A percentile compares a stretch with the other conserved stretches of the same genome.
These are phyloP conservation scores for Nomia melanderi DNA, from an alignment of 1,140 invertebrate genomes.

Conservation along the genomic window DNA sequence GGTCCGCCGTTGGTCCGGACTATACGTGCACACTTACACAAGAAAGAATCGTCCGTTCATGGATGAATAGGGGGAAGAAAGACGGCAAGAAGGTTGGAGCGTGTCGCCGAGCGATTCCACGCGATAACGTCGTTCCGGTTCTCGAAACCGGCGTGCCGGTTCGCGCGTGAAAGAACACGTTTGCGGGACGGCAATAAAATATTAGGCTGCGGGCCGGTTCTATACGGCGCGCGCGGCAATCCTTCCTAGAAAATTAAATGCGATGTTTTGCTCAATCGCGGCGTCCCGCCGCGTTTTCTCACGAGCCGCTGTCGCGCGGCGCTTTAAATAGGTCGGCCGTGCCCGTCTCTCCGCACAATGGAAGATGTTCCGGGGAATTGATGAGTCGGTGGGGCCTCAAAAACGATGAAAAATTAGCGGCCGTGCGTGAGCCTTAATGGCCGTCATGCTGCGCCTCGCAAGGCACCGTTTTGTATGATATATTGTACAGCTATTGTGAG, in stretches of 20 bases:
- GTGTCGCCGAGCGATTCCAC: slow-evolving; percentile 64
- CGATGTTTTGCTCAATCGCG: slow-evolving; percentile 55
- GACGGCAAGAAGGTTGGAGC: slow-evolving; percentile 59
- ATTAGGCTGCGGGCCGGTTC: slow-evolving; percentile 46
- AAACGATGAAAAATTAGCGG: neutral
- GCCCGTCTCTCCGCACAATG: neutral
- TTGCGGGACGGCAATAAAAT: slow-evolving; percentile 59
- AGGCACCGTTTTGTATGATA: neutral
- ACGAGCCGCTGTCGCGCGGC: slow-evolving; percentile 20
- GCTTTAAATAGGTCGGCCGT: slow-evolving; percentile 28
- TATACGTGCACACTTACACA: too few relatives aligned
- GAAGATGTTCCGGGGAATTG: neutral
- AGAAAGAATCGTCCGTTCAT: slow-evolving; percentile 52
- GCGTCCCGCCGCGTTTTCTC: slow-evolving; percentile 34
- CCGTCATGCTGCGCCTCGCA: neutral
- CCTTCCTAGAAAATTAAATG: slow-evolving; percentile 57
- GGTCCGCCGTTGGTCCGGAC: neutral
- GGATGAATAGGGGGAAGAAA: slow-evolving; percentile 53
- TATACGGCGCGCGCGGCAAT: slow-evolving; percentile 11
- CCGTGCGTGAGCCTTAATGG: neutral
- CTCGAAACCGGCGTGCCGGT: slow-evolving; percentile 58
- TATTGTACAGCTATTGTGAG: neutral
- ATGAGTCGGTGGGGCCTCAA: neutral
- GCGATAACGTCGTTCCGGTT: slow-evolving; percentile 68
- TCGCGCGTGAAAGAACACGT: slow-evolving; percentile 64